Conservation (phyloP, 1,140 invertebrate genomes). For the Panagrolaimus sp. region DNA sequence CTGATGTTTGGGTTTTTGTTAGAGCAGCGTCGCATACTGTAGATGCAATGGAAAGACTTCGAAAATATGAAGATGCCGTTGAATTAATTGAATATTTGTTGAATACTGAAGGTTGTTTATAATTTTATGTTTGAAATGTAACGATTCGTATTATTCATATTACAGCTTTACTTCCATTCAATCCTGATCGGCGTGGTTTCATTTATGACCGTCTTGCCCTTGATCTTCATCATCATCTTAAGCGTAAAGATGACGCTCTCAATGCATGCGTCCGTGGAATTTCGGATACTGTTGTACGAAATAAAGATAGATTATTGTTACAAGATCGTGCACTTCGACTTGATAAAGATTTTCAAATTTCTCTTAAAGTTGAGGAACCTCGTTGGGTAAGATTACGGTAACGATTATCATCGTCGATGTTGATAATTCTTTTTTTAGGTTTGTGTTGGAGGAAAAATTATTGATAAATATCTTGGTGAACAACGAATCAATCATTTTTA, state of each 20-base stretch:
- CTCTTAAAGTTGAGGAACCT: conserved; percentile 17
- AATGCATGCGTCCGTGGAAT: conserved; percentile 23
- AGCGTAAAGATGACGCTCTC: conserved; percentile 30
- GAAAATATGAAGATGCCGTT: conserved; percentile 29
- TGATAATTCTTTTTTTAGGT: conserved; percentile 34
- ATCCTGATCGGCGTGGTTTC: conserved; percentile 34
- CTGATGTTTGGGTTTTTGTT: conserved; percentile 27
- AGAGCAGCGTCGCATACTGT: conserved; percentile 26
- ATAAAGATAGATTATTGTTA: conserved; percentile 30
- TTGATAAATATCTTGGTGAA: conserved; percentile 48
- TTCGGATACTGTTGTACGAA: conserved; percentile 23
- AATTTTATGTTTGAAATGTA: too few species aligned
- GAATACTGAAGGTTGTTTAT: conserved; percentile 6
- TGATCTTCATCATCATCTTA: conserved; percentile 49
- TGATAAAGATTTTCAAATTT: conserved; percentile 16
- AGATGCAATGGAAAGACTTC: conserved; percentile 27
- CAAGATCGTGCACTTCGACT: conserved; percentile 41
- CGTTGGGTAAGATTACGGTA: conserved; percentile 17
- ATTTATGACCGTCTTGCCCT: conserved; percentile 46
- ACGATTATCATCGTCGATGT: neutral
- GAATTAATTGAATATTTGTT: conserved; percentile 30
- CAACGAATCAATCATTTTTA: conserved; percentile 47
- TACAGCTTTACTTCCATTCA: neutral
- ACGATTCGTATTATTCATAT: too few species aligned
- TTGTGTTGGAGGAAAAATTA: conserved; percentile 35